A percentile compares a stretch with the other conserved stretches of the same genome.
These are phyloP conservation scores for Venustoraphidia nigricollis DNA, from an alignment of 2,888 invertebrate species.

Conservation along the genomic window DNA sequence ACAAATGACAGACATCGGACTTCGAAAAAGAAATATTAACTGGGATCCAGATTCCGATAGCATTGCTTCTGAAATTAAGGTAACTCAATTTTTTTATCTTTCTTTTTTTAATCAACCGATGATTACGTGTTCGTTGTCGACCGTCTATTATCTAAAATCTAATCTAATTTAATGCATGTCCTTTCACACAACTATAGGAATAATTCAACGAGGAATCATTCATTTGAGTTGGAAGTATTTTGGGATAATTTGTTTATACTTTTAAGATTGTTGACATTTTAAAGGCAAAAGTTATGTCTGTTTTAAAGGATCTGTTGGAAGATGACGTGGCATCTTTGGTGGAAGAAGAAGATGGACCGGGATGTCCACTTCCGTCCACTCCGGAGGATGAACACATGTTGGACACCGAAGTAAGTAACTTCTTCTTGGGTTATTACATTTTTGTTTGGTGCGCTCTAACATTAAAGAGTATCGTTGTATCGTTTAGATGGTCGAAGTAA, in stretches of 20 bases:
- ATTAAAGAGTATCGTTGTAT: constrained; percentile 1
- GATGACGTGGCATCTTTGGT: constrained; percentile 29
- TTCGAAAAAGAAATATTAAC: constrained; percentile 21
- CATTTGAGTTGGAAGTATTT: background rate
- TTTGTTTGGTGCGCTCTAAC: too few relatives aligned
- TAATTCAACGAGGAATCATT: too few relatives aligned
- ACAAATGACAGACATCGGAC: constrained; percentile 16
- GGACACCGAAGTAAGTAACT: constrained; percentile 49
- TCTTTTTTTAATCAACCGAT: too few relatives aligned
- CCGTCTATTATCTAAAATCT: too few relatives aligned
- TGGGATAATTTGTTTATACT: too few relatives aligned
- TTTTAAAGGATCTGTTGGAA: constrained; percentile 26
- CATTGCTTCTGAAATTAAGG: constrained; percentile 28
- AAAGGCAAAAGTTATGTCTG: background rate
- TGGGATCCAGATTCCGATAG: constrained; percentile 29
- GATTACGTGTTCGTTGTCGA: too few relatives aligned
- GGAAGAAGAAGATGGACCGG: constrained; percentile 59
- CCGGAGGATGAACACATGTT: constrained; percentile 73
- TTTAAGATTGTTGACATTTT: background rate
- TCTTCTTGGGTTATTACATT: constrained; percentile 10
- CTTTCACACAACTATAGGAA: too few relatives aligned
- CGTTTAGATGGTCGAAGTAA: constrained; percentile 64
- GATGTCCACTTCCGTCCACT: constrained; percentile 72
- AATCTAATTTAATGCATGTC: too few relatives aligned
- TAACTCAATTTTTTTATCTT: background rate